Conservation (phyloP, 1,140 invertebrate genomes). For the Melipona quadrifasciata region DNA sequence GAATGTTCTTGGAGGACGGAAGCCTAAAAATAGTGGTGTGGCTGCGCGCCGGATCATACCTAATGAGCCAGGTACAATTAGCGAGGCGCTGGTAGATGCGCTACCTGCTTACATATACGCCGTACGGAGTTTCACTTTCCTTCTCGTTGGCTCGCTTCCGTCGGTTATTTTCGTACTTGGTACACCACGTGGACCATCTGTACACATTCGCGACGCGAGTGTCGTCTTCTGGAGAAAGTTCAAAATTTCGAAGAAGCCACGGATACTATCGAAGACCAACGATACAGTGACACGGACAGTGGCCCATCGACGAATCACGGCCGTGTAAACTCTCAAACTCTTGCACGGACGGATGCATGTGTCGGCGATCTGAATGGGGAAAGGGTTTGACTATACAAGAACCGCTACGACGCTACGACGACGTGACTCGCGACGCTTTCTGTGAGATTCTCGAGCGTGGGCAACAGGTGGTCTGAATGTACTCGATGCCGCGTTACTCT, state of each 20-base stretch:
- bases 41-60: conserved; percentile 9
- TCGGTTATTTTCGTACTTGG: conserved; percentile 62
- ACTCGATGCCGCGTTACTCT: not conserved
- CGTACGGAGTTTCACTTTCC: conserved; percentile 77
- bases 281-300: too few relatives aligned
- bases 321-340: conserved; percentile 30
- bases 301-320: conserved; percentile 25
- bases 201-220: conserved; percentile 9
- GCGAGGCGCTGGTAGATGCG: conserved; percentile 3
- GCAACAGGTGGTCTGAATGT: conserved; percentile 58
- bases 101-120: conserved; percentile 34
- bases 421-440: conserved; percentile 15
- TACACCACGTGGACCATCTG: conserved; percentile 27
- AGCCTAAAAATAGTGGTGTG: conserved; percentile 31
- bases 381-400: conserved; percentile 8
- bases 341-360: not conserved
- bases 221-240: conserved; percentile 63
- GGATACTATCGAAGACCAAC: conserved; percentile 2
- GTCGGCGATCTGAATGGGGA: conserved; percentile 17
- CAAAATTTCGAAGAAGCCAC: conserved; percentile 62
- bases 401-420: not conserved
- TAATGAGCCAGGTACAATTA: conserved; percentile 59
- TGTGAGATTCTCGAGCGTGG: conserved; percentile 25
- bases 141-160: conserved; percentile 67
- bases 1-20: conserved; percentile 6